Percentiles rank a stretch among this genome's conserved stretches.
Conservation (phyloP, 2,113 vertebrate genomes). For the Tachycineta bicolor region DNA sequence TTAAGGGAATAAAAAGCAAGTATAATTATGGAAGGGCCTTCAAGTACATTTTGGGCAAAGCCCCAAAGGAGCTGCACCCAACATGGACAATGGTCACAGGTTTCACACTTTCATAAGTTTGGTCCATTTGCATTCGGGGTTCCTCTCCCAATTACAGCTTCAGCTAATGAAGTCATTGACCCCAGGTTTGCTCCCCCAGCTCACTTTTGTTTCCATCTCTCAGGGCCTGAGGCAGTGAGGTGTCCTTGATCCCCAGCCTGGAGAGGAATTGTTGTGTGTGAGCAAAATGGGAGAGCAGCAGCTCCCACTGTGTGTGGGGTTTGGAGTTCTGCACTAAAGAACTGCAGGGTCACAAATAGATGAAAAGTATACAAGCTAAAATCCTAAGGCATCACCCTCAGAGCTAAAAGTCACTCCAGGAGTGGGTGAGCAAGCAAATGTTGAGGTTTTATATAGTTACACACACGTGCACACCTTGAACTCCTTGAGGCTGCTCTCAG, state of each 20-base stretch:
- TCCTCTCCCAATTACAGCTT: accelerated
- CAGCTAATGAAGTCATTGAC: background rate
- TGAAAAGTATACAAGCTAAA: background rate
- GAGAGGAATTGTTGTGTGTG: background rate
- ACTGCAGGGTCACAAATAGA: background rate
- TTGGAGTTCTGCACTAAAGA: background rate
- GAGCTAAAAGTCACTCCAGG: background rate
- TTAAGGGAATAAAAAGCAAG: background rate
- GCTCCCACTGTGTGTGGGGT: background rate
- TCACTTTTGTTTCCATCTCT: background rate
- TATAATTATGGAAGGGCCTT: background rate
- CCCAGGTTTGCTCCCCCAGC: background rate
- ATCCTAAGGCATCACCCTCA: background rate
- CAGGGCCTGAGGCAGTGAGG: background rate
- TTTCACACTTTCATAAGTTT: background rate
- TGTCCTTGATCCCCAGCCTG: background rate
- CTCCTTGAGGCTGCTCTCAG: background rate
- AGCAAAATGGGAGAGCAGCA: background rate
- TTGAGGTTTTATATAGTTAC: background rate
- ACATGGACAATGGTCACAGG: too few relatives aligned
- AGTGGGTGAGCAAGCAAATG: background rate
- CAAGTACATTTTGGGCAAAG: background rate
- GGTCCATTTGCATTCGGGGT: background rate
- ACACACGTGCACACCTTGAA: background rate
- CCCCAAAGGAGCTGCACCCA: background rate